Base-by-base conservation (phyloP, 1,140 invertebrate species). In the Eumaeus atala region DNA sequence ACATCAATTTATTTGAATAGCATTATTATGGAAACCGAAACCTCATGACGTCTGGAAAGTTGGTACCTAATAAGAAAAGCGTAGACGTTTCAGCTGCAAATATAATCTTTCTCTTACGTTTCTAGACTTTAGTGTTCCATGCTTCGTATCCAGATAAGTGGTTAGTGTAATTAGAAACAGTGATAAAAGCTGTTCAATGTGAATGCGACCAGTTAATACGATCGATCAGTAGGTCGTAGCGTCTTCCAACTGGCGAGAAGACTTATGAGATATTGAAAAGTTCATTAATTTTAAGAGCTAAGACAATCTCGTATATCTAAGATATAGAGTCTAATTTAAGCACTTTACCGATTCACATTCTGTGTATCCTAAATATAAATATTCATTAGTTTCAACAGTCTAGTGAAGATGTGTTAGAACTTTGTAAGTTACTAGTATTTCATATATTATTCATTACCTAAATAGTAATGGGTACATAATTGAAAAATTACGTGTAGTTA, bases 201-300 rank as follows among this genome's bases (percentile, higher is more conserved):
- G n/a, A n/a, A n/a, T n/a, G 21, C 21, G 21, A 28, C 6, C 21
- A 28, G 2, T 28, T 28, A 6, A 28, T 28, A 2, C 21, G n/a
- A n/a, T n/a, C n/a, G n/a, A n/a, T n/a, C n/a, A n/a, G n/a, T 61
- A 51, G 60, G 54, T 59, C 61, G 50, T 66, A 48, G 61, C 54
- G 64, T 67, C 64, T 67, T 67, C 64, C 64, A 67, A 52, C 64
- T 58, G 61, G 61, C 56, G 58, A 54, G 50, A 50, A 63, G 54
- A 56, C 40, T 56, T 61, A 55, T 58, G 50, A 50, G 36, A 48
- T 57, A 56, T 51, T 53, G 48, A 49, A 17, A 35, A 18, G 40
- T 44, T 44, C 40, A 44, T 44, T 44, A 44, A 44, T 44, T 44
- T 44, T 44, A 44, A 44, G 40, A 17, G 40, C 40, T 2, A 44